A percentile compares a stretch with the other conserved stretches of the same genome.
Conservation (phyloP, 2,888 invertebrate genomes). For the Thereva nobilitata region DNA sequence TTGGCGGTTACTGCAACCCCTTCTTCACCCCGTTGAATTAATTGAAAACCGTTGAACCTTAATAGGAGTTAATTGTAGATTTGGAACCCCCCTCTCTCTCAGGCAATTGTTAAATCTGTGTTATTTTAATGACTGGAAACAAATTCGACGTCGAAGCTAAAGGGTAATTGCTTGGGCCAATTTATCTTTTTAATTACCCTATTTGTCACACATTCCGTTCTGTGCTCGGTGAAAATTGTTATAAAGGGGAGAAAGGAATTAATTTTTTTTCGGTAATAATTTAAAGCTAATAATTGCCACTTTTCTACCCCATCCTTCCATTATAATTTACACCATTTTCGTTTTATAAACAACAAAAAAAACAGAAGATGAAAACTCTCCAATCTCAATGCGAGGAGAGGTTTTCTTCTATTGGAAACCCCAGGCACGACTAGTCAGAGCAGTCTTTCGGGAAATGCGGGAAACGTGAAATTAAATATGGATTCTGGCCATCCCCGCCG, state of each 20-base stretch:
- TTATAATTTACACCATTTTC: no score
- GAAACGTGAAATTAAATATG: no score
- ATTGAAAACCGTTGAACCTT: constrained; percentile 26
- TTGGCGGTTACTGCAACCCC: constrained; percentile 2
- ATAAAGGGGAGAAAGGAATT: neutral
- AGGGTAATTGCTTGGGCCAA: constrained; percentile 3
- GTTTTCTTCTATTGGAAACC: no score
- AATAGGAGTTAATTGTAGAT: constrained; percentile 18
- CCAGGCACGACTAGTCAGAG: no score
- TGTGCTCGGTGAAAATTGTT: neutral
- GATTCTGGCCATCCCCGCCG: no score
- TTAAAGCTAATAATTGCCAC: no score
- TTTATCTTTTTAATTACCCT: neutral
- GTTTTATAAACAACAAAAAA: no score
- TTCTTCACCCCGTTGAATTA: constrained; percentile 4
- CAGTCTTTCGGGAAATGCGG: no score
- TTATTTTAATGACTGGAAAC: neutral
- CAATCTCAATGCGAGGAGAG: no score
- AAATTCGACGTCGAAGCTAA: neutral
- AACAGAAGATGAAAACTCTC: no score
- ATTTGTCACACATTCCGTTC: neutral
- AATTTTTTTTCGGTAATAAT: no score
- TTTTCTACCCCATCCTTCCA: no score
- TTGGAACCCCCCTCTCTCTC: neutral
- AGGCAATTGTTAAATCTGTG: constrained; percentile 1